phyloP scores from a whole-genome alignment of 2,797 vertebrate species.

The Distichodus sexfasciatus region DNA sequence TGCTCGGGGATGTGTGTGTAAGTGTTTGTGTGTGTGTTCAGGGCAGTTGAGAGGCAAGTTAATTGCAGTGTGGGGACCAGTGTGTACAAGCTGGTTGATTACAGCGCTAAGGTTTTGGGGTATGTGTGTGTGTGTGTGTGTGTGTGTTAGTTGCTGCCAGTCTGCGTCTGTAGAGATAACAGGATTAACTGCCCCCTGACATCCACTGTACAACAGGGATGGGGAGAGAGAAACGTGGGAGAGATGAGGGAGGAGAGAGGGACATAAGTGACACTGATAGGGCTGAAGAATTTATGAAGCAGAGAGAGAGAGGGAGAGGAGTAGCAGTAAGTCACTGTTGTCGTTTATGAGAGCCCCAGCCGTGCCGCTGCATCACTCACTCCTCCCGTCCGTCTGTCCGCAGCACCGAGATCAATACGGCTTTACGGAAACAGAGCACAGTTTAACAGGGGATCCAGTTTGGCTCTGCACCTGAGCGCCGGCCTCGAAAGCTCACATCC shows the following conservation, averaged over 20 bases:
- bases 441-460: constrained; percentile 5
- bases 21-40: constrained; percentile 22
- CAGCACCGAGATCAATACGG: constrained; percentile 16
- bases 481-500: constrained; percentile 25
- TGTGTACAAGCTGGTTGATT: constrained; percentile 62
- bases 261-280: constrained; percentile 54
- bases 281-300: constrained; percentile 50
- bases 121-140: constrained; percentile 45
- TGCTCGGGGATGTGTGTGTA: constrained; percentile 26
- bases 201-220: constrained; percentile 63
- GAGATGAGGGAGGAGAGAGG: constrained; percentile 44
- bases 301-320: constrained; percentile 21
- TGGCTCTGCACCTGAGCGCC: constrained; percentile 27
- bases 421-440: constrained; percentile 37
- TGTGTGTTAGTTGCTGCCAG: constrained; percentile 61
- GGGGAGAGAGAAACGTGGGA: constrained; percentile 44
- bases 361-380: constrained; percentile 19
- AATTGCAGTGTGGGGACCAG: constrained; percentile 44
- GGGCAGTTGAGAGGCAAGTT: constrained; percentile 42
- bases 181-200: constrained; percentile 72
- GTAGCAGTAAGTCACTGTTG: constrained; percentile 34
- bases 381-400: constrained; percentile 7
- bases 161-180: constrained; percentile 73
- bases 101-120: constrained; percentile 48
- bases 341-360: constrained; percentile 26